A percentile compares a stretch with the other conserved stretches of the same genome.
These are phyloP conservation scores for Mionectes olivaceus DNA, from an alignment of 2,797 vertebrate species.

Conservation along the genomic window DNA sequence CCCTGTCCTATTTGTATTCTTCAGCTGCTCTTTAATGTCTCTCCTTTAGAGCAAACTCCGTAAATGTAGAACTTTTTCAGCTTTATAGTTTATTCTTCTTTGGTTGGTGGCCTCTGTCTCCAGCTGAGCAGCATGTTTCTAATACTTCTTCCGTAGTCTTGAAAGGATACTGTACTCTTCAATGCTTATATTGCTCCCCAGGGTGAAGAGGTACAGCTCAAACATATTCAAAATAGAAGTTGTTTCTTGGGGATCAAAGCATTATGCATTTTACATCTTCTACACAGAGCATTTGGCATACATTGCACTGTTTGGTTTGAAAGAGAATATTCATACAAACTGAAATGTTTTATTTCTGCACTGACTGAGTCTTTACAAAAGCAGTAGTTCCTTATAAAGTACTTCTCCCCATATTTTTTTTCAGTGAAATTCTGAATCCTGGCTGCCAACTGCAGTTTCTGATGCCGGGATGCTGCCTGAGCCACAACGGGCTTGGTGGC, in stretches of 20 bases:
- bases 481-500: neutral
- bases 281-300: neutral
- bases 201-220: neutral
- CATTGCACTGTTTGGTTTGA: neutral
- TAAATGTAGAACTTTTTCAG: neutral
- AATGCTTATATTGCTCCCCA: neutral
- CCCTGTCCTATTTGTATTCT: neutral
- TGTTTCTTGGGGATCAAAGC: neutral
- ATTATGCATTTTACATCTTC: neutral
- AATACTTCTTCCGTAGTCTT: neutral
- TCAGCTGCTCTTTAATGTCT: neutral
- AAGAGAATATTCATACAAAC: neutral
- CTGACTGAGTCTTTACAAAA: neutral
- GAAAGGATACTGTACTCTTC: neutral
- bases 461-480: neutral
- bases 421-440: neutral
- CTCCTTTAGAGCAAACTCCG: neutral
- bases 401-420: neutral
- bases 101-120: neutral
- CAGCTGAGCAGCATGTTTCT: neutral
- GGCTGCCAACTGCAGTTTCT: neutral
- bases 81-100: neutral
- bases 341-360: constrained; percentile 6
- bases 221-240: neutral
- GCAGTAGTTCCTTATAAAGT: neutral